phyloP scores from a whole-genome alignment of 2,113 vertebrate genomes.

The Siniperca chuatsi region DNA sequence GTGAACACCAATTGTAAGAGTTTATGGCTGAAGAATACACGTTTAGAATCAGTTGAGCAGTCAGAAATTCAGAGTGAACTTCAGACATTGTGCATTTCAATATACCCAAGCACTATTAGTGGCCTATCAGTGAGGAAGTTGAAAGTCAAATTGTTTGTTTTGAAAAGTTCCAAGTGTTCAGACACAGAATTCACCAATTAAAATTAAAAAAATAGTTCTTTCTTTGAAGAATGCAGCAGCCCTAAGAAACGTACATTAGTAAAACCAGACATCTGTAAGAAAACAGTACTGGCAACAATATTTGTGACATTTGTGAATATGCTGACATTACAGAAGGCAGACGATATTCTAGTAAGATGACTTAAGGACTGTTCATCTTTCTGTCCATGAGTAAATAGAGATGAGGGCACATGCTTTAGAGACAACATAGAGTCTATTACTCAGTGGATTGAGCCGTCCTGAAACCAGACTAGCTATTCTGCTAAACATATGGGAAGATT shows the following conservation, averaged over 20 bases:
- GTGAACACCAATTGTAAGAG: neutral
- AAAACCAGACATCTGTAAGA: neutral
- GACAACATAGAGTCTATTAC: neutral
- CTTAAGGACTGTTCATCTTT: neutral
- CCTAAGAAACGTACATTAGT: neutral
- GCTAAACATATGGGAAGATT: neutral
- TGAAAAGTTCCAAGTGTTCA: neutral
- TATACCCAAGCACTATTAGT: neutral
- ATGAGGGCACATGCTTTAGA: neutral
- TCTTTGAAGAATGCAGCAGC: neutral
- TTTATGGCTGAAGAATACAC: neutral
- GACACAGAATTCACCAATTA: neutral
- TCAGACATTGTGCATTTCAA: too few relatives aligned
- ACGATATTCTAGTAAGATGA: neutral
- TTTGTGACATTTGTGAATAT: neutral
- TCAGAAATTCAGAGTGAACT: neutral
- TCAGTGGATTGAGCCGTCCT: neutral
- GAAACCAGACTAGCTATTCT: neutral
- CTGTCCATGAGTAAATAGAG: neutral
- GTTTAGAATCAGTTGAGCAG: neutral
- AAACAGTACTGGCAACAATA: neutral
- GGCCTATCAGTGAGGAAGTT: neutral
- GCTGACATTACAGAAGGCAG: neutral
- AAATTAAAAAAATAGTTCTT: neutral
- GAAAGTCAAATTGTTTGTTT: neutral